phyloP scores from a whole-genome alignment of 2,113 vertebrate genomes.

The Elgaria multicarinata region DNA sequence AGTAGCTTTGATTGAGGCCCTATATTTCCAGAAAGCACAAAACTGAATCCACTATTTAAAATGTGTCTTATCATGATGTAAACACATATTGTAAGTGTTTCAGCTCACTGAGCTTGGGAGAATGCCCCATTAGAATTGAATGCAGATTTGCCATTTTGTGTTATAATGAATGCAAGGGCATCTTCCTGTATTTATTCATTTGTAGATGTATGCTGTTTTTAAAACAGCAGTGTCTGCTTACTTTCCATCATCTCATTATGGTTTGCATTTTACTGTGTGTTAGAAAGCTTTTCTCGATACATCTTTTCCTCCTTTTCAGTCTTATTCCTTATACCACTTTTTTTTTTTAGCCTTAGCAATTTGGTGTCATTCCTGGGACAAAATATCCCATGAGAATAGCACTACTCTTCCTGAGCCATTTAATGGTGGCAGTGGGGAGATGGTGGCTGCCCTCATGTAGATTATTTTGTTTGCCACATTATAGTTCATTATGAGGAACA shows the following conservation, averaged over 20 bases:
- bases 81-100: slow-evolving; percentile 37
- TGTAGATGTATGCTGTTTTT: not conserved
- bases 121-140: slow-evolving; percentile 12
- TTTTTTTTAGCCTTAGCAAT: no score
- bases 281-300: not conserved
- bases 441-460: no score
- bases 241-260: not conserved
- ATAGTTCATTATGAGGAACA: no score
- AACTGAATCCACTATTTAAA: slow-evolving; percentile 16
- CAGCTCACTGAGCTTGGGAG: slow-evolving; percentile 26
- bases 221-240: not conserved
- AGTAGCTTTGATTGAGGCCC: slow-evolving; percentile 4
- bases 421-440: no score
- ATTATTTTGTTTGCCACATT: no score
- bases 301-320: not conserved
- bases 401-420: no score
- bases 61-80: slow-evolving; percentile 21
- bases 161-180: slow-evolving; percentile 1
- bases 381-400: no score
- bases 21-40: slow-evolving; percentile 21
- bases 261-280: not conserved
- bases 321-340: not conserved
- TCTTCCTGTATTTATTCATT: slow-evolving; percentile 30
- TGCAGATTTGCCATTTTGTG: not conserved
- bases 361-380: no score